Conservation (phyloP, 2,888 invertebrate genomes). For the Strigamia transsilvanica region DNA sequence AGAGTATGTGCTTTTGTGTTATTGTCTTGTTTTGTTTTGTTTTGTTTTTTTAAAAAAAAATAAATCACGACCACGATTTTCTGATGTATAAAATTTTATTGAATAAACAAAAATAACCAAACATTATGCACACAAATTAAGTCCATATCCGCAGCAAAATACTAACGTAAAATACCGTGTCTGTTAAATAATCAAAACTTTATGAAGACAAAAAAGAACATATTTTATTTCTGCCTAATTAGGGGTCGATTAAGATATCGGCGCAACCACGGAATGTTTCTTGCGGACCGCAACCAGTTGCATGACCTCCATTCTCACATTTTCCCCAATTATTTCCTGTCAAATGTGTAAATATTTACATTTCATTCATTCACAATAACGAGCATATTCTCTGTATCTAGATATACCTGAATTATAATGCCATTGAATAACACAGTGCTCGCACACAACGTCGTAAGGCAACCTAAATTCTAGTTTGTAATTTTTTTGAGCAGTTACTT, state of each 20-base stretch:
- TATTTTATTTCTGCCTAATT: not conserved
- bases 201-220: no score
- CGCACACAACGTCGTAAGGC: conserved; percentile 66
- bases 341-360: not conserved
- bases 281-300: conserved; percentile 27
- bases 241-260: conserved; percentile 1
- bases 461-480: conserved; percentile 62
- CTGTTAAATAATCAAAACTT: no score
- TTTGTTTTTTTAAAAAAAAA: conserved; percentile 12
- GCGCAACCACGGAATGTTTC: conserved; percentile 50
- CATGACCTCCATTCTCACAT: not conserved
- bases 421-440: conserved; percentile 70
- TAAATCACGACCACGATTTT: not conserved
- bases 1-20: not conserved
- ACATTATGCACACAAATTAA: no score
- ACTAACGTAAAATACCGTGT: no score
- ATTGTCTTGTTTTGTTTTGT: not conserved
- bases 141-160: no score
- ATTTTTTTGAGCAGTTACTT: conserved; percentile 59
- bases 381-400: not conserved
- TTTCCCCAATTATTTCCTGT: conserved; percentile 41
- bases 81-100: not conserved
- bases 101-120: conserved; percentile 19
- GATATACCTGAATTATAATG: conserved; percentile 67
- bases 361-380: not conserved